phyloP scores from a whole-genome alignment of 2,797 vertebrate species.

The Lerista edwardsae region DNA sequence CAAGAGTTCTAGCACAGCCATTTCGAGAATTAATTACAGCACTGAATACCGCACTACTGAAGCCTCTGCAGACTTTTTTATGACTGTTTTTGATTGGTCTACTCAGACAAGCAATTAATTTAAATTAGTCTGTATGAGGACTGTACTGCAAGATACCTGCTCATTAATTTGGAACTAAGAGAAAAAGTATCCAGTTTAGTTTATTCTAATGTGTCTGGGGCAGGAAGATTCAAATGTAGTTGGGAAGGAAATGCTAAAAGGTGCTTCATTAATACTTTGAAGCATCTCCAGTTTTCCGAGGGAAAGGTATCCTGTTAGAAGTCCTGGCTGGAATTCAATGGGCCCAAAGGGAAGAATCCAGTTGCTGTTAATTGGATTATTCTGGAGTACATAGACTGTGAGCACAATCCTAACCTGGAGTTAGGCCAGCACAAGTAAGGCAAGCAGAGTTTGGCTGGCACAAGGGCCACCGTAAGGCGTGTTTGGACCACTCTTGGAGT shows the following conservation, averaged over 20 bases:
- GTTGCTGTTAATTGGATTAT: conserved; percentile 2
- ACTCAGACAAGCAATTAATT: conserved; percentile 67
- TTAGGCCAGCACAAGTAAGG: too few species aligned
- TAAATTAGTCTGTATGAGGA: conserved; percentile 58
- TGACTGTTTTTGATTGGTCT: conserved; percentile 58
- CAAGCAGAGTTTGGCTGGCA: too few species aligned
- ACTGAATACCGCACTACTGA: conserved; percentile 41
- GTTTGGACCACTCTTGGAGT: too few species aligned
- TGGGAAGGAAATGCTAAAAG: background rate
- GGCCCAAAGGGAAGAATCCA: conserved; percentile 12
- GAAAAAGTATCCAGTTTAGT: conserved; percentile 38
- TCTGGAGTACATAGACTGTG: background rate
- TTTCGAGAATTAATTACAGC: conserved; percentile 50
- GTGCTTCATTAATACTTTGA: background rate
- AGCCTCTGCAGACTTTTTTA: conserved; percentile 10
- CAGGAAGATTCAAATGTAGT: conserved; percentile 11
- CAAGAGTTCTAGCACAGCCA: conserved; percentile 38
- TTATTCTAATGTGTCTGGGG: conserved; percentile 55
- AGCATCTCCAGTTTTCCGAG: background rate
- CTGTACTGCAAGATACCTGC: conserved; percentile 47
- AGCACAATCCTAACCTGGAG: too few species aligned
- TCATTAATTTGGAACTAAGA: conserved; percentile 61
- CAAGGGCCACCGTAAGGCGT: too few species aligned
- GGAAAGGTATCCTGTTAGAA: background rate
- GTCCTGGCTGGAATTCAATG: conserved; percentile 5